Evolutionary conservation across 2,113 vertebrate genomes (phyloP), one percentile per base, ranked within the genome.

Genomic region (Lepisosteus oculatus): DNA sequence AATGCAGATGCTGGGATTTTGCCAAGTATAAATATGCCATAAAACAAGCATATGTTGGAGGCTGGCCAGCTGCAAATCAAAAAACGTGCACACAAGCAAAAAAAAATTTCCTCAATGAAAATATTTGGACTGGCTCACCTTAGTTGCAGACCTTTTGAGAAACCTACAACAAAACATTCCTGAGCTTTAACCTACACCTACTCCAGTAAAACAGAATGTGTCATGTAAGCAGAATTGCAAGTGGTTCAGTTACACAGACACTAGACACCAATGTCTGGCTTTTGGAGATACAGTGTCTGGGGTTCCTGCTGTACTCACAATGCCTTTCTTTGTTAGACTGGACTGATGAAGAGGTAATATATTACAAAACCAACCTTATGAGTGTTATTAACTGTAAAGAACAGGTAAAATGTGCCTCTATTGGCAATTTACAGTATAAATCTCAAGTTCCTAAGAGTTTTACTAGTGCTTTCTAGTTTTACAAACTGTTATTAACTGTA

Each of bases 331-430:
- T 67, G 68, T 77, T 41, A 77, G 74, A 1, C 54, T 43, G 55
- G 0, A 0, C 45, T 57, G 80, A 84, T 75, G 82, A 73, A 29
- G 74, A 73, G 47, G 66, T 47, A 5, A 72, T 71, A 13, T 67
- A 59, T 3, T 12, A 42, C 42, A 13, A 42, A 3, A 14, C 29
- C 57, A 9, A 51, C 47, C 57, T 61, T n/a, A 6, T 14, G 15
- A 29, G 44, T 44, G 44, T 12, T 7, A 11, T 54, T 43, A 43
- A 4, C 43, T 54, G 43, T 51, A 8, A 44, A 2, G 41, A 8
- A 42, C 2, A 43, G 9, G 63, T 41, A 43, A 29, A 65, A 65
- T 12, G 63, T 6, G 63, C 41, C 41, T 43, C 42, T 12, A 41
- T 9, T 2, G 47, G 9, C 47, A 6, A 51, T 51, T 51, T 51